These are phyloP conservation scores for Steromphala cineraria DNA, from an alignment of 2,888 invertebrate species.

Conservation along the genomic window DNA sequence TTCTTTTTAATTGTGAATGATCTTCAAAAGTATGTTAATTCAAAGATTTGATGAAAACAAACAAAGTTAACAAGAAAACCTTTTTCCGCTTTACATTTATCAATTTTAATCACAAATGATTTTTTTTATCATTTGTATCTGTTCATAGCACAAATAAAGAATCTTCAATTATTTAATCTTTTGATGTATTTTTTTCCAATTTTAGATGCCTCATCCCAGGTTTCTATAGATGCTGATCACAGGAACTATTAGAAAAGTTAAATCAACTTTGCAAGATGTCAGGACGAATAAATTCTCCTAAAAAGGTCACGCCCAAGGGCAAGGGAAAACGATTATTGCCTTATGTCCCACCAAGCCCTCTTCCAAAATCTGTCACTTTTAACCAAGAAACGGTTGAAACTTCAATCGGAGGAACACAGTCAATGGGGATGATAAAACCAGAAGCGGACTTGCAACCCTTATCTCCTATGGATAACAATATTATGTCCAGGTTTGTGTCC, in stretches of 20 bases:
- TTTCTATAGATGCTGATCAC: not conserved
- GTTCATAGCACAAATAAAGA: no score
- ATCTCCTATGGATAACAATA: constrained; percentile 1
- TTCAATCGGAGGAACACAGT: constrained; percentile 70
- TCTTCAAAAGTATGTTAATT: no score
- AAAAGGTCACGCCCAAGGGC: constrained; percentile 31
- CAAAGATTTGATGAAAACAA: no score
- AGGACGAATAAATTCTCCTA: constrained; percentile 2
- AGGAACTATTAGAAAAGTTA: not conserved
- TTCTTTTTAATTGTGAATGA: no score
- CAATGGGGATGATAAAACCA: constrained; percentile 56
- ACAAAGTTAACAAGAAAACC: no score
- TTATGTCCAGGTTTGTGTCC: constrained; percentile 11
- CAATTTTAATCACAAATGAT: no score
- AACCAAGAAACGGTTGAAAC: constrained; percentile 65
- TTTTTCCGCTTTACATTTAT: no score
- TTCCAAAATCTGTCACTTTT: constrained; percentile 57
- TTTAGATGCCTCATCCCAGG: no score
- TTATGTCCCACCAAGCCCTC: constrained; percentile 43
- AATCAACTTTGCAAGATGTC: not conserved
- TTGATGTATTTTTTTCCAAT: no score
- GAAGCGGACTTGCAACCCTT: constrained; percentile 26
- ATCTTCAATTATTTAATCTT: no score
- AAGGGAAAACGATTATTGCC: constrained; percentile 54
- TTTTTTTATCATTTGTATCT: no score